These are phyloP conservation scores for Tadarida brasiliensis DNA, from an alignment of 2,797 vertebrate genomes.

Conservation along the genomic window DNA sequence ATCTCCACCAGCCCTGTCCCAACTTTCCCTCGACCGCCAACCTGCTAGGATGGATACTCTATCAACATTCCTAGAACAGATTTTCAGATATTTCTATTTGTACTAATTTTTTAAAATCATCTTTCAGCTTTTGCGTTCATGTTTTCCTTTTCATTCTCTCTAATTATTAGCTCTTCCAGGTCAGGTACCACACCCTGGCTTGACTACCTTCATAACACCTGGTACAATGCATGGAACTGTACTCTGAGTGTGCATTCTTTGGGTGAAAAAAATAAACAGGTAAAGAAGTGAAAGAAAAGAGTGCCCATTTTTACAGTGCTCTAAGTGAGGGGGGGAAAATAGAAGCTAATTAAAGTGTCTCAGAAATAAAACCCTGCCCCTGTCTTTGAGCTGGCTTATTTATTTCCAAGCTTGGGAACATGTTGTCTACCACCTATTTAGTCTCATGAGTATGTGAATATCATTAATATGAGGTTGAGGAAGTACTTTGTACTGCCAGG, in stretches of 20 bases:
- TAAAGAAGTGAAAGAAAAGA: neutral
- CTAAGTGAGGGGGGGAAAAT: neutral
- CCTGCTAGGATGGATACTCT: neutral
- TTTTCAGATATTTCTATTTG: neutral
- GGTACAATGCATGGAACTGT: neutral
- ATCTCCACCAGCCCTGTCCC: neutral
- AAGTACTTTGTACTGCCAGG: conserved; percentile 51
- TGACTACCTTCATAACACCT: neutral
- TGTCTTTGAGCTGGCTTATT: conserved; percentile 31
- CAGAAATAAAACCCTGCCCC: conserved; percentile 4
- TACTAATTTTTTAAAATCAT: neutral
- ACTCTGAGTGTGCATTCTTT: neutral
- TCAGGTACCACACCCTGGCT: neutral
- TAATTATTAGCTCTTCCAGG: neutral
- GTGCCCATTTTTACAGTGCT: neutral
- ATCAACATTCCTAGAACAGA: neutral
- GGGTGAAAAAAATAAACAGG: neutral
- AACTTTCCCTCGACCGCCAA: neutral
- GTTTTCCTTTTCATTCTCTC: neutral
- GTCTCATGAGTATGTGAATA: conserved; percentile 43
- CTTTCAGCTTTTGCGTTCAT: neutral
- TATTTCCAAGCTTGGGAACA: conserved; percentile 40
- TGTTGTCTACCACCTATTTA: conserved; percentile 7
- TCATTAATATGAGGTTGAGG: conserved; percentile 65
- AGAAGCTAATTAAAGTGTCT: conserved; percentile 7